Percentiles rank a stretch among this genome's conserved stretches.
Evolutionary conservation across 2,888 invertebrate genomes (phyloP).

Genomic region (Apodemia hepburni): DNA sequence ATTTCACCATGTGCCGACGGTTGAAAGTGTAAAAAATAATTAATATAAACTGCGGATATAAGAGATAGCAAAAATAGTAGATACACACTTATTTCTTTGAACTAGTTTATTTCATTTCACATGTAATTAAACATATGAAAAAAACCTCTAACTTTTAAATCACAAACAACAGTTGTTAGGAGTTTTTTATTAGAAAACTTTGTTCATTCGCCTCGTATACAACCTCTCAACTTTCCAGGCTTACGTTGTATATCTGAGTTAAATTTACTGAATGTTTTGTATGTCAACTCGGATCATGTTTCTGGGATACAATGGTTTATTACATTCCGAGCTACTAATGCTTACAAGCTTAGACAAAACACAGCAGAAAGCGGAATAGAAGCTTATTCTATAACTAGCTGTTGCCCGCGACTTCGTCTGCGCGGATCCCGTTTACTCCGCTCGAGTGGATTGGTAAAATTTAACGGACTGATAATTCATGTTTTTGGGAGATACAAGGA

Average conservation of each 20-base stretch:
- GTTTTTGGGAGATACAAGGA: too few species aligned
- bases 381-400: too few species aligned
- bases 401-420: too few species aligned
- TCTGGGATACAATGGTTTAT: not conserved
- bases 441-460: too few species aligned
- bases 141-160: conserved; percentile 31
- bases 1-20: too few species aligned
- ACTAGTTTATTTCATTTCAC: not conserved
- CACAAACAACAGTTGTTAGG: conserved; percentile 34
- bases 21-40: too few species aligned
- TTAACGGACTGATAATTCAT: too few species aligned
- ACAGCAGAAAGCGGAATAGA: not conserved
- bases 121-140: conserved; percentile 18
- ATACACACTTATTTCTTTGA: not conserved
- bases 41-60: too few species aligned
- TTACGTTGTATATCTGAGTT: conserved; percentile 14
- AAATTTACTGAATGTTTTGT: conserved; percentile 7
- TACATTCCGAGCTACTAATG: not conserved
- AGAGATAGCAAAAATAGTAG: too few species aligned
- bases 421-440: too few species aligned
- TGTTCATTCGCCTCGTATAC: conserved; percentile 34
- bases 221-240: conserved; percentile 12
- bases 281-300: not conserved
- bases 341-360: not conserved
- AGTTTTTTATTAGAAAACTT: conserved; percentile 49